Base-by-base conservation (phyloP, 2,888 invertebrate species). In the Cyrtodaria siliqua region DNA sequence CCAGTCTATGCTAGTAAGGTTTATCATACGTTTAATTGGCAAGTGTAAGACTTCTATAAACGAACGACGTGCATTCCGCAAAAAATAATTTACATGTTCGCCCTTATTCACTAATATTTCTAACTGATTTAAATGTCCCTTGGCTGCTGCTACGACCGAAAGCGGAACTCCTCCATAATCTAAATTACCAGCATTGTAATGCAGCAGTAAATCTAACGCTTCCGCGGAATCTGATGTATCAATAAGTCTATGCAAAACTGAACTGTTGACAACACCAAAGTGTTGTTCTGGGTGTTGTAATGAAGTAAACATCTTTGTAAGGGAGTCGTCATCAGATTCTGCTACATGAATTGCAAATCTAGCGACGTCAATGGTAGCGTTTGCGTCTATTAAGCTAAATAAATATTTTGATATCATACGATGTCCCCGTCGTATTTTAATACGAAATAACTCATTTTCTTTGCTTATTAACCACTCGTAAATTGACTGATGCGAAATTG, bases 111-210 rank as follows among this genome's bases (percentile, higher is more conserved):
- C 20, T 40, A 57, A 57, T 20, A 33, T n/a, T 12, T 40, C 38
- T 57, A 57, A 20, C 18, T 57, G 57, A 4, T 23, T 40, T 33
- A 38, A 33, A 38, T 57, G 57, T 12, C 57, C 57, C 20, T 33
- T 57, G 16, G 38, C 40, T 6, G 57, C 57, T n/a, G 57, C 57
- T 6, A 57, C 23, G 38, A 57, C 33, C 20, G 38, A 3, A n/a
- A 40, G 2, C 16, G 57, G 27, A 6, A 24, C 16, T 8, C 20
- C 26, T 9, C 20, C 12, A 9, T 26, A 20, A 8, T 26, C 23
- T 23, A 23, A 52, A 9, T 3, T 20, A 52, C 23, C 52, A 38
- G 20, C 57, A 12, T 8, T 33, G 12, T 33, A 33, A 4, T 33
- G 33, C 12, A 33, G 12, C 6, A 33, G 33, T 33, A 33, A 33